A percentile compares a stretch with the other conserved stretches of the same genome.
phyloP scores from a whole-genome alignment of 2,797 vertebrate genomes.

The Petrocephalus schoutedeni region DNA sequence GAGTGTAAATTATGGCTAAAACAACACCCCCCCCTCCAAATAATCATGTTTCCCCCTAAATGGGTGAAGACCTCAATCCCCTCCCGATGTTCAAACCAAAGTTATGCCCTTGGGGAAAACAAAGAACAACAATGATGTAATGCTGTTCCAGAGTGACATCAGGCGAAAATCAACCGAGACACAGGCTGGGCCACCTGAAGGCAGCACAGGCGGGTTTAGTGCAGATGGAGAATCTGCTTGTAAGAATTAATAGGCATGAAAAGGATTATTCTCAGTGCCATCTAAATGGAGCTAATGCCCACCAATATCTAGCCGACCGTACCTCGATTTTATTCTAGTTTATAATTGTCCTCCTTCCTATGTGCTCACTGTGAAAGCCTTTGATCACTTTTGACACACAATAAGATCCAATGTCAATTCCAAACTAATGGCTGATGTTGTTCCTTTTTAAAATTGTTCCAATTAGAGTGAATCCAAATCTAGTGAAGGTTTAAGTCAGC shows the following conservation, averaged over 20 bases:
- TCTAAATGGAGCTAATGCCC: neutral
- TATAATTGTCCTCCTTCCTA: neutral
- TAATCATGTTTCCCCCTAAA: too few relatives aligned
- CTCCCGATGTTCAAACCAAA: too few relatives aligned
- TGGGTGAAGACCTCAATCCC: too few relatives aligned
- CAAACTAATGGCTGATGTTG: neutral
- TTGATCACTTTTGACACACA: neutral
- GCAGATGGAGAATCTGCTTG: conserved; percentile 64
- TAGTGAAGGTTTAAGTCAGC: neutral
- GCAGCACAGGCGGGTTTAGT: conserved; percentile 63
- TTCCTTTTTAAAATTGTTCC: neutral
- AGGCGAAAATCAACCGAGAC: neutral
- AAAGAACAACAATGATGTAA: conserved; percentile 10
- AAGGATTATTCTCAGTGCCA: conserved; percentile 45
- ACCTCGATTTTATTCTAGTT: neutral
- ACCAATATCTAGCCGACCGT: neutral
- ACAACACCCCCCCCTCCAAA: too few relatives aligned
- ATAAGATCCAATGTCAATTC: neutral
- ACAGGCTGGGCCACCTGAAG: conserved; percentile 27
- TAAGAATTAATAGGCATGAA: conserved; percentile 46
- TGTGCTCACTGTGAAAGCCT: neutral
- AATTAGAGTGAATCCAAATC: neutral
- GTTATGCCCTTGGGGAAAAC: too few relatives aligned
- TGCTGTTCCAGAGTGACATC: neutral
- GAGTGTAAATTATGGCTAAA: too few relatives aligned